These are phyloP conservation scores for Liolophura sinensis DNA, from an alignment of 1,140 invertebrate genomes.

Conservation along the genomic window DNA sequence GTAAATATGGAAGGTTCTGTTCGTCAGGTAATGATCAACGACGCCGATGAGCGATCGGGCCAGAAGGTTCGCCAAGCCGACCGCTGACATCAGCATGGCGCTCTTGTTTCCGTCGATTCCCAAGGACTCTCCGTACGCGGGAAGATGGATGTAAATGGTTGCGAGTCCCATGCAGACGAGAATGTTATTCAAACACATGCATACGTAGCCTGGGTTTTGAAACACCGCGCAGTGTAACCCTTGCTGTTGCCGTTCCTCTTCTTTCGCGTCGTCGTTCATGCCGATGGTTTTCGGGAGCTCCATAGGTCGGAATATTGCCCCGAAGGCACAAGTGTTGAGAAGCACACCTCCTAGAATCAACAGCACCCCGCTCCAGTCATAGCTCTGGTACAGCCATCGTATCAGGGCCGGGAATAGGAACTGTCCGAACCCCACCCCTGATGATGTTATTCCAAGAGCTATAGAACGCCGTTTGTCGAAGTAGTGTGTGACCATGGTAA, in stretches of 20 bases:
- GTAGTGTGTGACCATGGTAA: too few species aligned
- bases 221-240: background rate
- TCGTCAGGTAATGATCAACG: constrained; percentile 12
- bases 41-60: constrained; percentile 21
- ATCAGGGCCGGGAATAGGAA: constrained; percentile 61
- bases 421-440: too few species aligned
- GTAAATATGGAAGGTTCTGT: constrained; percentile 23
- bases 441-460: too few species aligned
- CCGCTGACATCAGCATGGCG: constrained; percentile 85
- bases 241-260: constrained; percentile 4
- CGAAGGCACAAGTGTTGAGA: constrained; percentile 19
- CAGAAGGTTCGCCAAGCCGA: constrained; percentile 63
- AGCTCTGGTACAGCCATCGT: constrained; percentile 63
- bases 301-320: constrained; percentile 10
- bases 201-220: constrained; percentile 18
- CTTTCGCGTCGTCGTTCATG: too few species aligned
- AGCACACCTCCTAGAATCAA: constrained; percentile 15
- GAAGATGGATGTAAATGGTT: constrained; percentile 27
- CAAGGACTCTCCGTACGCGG: constrained; percentile 16
- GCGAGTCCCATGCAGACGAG: constrained; percentile 30
- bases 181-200: constrained; percentile 27
- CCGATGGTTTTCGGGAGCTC: background rate
- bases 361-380: constrained; percentile 73
- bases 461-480: too few species aligned
- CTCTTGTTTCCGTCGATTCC: constrained; percentile 13